Percentiles rank a stretch among this genome's conserved stretches.
Evolutionary conservation across 1,140 invertebrate species (phyloP).

Genomic region (Drosophila kanapiae): DNA sequence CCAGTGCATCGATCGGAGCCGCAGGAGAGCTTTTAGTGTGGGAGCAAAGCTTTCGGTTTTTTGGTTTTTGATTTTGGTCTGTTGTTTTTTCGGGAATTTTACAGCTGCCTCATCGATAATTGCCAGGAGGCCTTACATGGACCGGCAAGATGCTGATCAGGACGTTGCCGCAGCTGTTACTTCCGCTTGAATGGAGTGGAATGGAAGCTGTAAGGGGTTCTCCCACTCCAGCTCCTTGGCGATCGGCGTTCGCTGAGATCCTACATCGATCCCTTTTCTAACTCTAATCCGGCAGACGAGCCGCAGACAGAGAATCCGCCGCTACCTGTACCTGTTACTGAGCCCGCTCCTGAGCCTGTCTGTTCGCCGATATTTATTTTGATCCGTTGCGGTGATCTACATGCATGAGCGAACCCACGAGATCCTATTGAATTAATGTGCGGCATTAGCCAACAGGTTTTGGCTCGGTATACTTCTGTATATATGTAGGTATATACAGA

Average conservation of each 20-base stretch:
- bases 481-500: background rate
- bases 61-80: conserved; percentile 14
- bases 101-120: conserved; percentile 74
- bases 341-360: conserved; percentile 6
- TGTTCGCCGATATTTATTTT: conserved; percentile 44
- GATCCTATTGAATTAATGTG: conserved; percentile 73
- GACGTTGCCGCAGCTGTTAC: conserved; percentile 69
- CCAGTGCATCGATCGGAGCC: conserved; percentile 10
- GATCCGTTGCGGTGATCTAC: conserved; percentile 61
- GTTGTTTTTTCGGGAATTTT: conserved; percentile 52
- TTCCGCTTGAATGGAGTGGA: conserved; percentile 62
- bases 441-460: conserved; percentile 76
- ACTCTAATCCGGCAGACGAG: conserved; percentile 70
- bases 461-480: background rate
- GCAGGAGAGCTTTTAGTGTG: conserved; percentile 64
- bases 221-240: conserved; percentile 13
- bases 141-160: conserved; percentile 49
- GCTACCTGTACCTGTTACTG: conserved; percentile 43
- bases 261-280: conserved; percentile 64
- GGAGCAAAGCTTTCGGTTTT: conserved; percentile 70
- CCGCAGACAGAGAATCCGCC: conserved; percentile 24
- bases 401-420: conserved; percentile 50
- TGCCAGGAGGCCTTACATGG: conserved; percentile 59
- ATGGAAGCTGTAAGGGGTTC: conserved; percentile 27
- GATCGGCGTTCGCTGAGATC: conserved; percentile 3